Base-by-base conservation (phyloP, 2,113 vertebrate genomes). In the Columba livia region DNA sequence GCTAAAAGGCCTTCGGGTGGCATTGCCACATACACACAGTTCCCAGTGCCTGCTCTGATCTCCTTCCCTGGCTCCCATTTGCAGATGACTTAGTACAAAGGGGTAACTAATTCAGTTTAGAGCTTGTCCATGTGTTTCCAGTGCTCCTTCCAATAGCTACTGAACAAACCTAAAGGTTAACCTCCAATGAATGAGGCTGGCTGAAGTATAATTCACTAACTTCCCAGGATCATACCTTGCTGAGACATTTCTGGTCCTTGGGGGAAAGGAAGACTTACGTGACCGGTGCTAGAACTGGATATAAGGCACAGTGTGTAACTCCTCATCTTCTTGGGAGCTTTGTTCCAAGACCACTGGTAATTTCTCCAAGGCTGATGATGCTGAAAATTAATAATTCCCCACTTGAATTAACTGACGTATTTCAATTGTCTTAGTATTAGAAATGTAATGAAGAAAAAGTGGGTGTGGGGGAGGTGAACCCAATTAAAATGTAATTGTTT, bases 351-450 rank as follows among this genome's bases (percentile, higher is more conserved):
- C 31, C 48, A 54, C 50, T 90, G 73, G 72, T 88, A 86, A 94
- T 95, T 96, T 94, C 69, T 93, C 42, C 1, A 7, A 93, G 53
- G 90, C 50, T 89, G 83, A 60, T 85, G 75, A 88, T 78, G 50
- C 75, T 87, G 65, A 75, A 96, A 96, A 95, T 97, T 94, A 90
- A 93, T 94, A 88, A 94, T 85, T 90, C 70, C 90, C 73, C n/a
- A 19, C 79, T 96, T 94, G 44, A 97, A 95, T 96, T 95, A 96
- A 95, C 96, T 92, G 89, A 96, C 58, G 51, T 44, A 79, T 85
- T 97, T 95, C 31, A 6, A 42, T 94, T 95, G 94, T 65, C 28
- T 81, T 69, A 90, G 29, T 32, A 38, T 61, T 81, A 84, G 53
- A n/a, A 81, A 87, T 47, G 47, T 87, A 96, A 95, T 92, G 83